Percentiles rank a stretch among this genome's conserved stretches.
phyloP scores from a whole-genome alignment of 2,888 invertebrate genomes.

The Xylota sylvarum region DNA sequence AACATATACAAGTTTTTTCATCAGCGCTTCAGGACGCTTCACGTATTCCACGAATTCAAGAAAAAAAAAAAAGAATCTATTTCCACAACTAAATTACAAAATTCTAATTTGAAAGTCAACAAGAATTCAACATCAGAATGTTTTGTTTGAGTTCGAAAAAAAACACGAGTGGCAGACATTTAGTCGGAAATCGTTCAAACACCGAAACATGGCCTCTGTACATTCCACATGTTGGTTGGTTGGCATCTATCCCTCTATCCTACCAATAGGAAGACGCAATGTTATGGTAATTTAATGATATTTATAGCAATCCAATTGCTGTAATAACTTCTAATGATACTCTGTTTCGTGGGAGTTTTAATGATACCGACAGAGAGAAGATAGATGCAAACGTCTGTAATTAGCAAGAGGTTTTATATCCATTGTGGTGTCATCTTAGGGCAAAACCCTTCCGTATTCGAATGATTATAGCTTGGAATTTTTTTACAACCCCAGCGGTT shows the following conservation, averaged over 20 bases:
- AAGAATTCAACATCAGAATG: neutral
- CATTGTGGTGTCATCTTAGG: neutral
- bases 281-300: conserved; percentile 15
- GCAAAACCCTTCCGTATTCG: neutral
- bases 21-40: neutral
- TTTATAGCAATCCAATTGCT: neutral
- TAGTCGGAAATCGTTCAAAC: conserved; percentile 10
- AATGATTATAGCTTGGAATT: neutral
- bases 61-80: conserved; percentile 4
- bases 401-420: too few species aligned
- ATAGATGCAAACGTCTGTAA: neutral
- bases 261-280: neutral
- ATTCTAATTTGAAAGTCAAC: conserved; percentile 6
- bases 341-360: neutral
- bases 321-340: conserved; percentile 14
- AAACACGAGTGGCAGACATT: conserved; percentile 13
- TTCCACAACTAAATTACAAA: conserved; percentile 2
- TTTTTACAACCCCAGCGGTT: neutral
- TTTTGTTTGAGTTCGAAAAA: neutral
- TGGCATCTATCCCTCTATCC: too few species aligned
- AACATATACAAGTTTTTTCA: conserved; percentile 1
- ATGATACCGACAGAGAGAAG: neutral
- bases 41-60: neutral
- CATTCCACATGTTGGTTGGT: neutral
- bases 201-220: neutral